Percentiles rank a stretch among this genome's conserved stretches.
These are phyloP conservation scores for Tragopan temminckii DNA, from an alignment of 2,797 vertebrate genomes.

Conservation along the genomic window DNA sequence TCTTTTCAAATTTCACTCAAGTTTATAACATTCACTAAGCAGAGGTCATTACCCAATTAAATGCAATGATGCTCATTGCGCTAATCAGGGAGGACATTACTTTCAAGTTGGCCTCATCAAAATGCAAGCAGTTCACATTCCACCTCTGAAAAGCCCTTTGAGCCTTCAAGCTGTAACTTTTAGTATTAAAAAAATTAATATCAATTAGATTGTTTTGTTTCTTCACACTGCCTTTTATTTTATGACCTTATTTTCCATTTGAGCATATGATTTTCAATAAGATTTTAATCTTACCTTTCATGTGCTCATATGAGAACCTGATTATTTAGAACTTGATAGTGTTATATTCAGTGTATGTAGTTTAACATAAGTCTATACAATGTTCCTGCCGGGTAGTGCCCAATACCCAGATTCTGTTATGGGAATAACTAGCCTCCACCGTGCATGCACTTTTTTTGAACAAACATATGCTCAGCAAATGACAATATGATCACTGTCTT, in stretches of 20 bases:
- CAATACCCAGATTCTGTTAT: neutral
- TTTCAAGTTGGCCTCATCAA: conserved; percentile 67
- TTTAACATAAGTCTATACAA: neutral
- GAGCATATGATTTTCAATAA: conserved; percentile 37
- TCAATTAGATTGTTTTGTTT: conserved; percentile 50
- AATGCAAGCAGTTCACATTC: conserved; percentile 57
- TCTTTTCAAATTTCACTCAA: conserved; percentile 70
- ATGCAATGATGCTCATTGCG: conserved; percentile 66
- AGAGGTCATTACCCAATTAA: conserved; percentile 78
- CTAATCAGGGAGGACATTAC: conserved; percentile 74
- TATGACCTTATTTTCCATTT: conserved; percentile 35
- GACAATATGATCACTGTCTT: neutral
- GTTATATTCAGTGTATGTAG: neutral
- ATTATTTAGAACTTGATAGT: neutral
- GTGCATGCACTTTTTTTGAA: neutral
- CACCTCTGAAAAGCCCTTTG: conserved; percentile 18
- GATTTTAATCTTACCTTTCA: conserved; percentile 41
- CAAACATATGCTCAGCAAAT: neutral
- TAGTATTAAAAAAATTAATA: conserved; percentile 51
- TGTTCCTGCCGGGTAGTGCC: neutral
- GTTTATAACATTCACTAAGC: conserved; percentile 70
- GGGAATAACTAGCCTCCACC: neutral
- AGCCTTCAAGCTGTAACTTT: conserved; percentile 45
- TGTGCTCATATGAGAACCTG: neutral
- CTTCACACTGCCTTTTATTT: conserved; percentile 43